phyloP scores from a whole-genome alignment of 1,140 invertebrate genomes.

The Drosophila kurseongensis region DNA sequence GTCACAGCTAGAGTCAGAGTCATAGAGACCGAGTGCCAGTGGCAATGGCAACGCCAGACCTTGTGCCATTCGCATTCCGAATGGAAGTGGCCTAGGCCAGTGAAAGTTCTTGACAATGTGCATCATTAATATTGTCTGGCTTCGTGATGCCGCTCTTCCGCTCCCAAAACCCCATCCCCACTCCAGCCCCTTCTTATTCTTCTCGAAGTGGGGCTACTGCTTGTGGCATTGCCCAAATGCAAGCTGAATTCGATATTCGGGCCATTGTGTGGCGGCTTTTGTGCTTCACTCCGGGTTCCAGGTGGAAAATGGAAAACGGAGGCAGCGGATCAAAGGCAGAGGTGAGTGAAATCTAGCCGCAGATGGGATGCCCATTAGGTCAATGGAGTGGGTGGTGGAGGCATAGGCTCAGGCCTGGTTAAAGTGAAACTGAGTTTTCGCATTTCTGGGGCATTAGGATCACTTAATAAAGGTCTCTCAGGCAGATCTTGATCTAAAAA shows the following conservation, averaged over 20 bases:
- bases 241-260: conserved; percentile 68
- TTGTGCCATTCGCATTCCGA: conserved; percentile 59
- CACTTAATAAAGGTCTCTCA: background rate
- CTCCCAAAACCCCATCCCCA: background rate
- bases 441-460: conserved; percentile 20
- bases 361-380: conserved; percentile 38
- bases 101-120: conserved; percentile 82
- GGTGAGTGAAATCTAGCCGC: conserved; percentile 44
- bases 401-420: conserved; percentile 9
- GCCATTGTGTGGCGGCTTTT: conserved; percentile 51
- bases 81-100: conserved; percentile 76
- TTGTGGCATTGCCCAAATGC: conserved; percentile 55
- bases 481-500: background rate
- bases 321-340: conserved; percentile 14
- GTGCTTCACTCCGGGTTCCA: conserved; percentile 38
- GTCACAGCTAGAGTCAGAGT: conserved; percentile 13
- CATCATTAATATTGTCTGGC: conserved; percentile 81
- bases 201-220: conserved; percentile 36
- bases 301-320: conserved; percentile 28
- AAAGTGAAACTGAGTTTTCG: conserved; percentile 31
- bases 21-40: conserved; percentile 22
- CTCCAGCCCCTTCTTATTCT: conserved; percentile 11
- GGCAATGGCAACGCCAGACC: conserved; percentile 38
- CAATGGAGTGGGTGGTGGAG: conserved; percentile 24
- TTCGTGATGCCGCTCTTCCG: conserved; percentile 41